A percentile compares a stretch with the other conserved stretches of the same genome.
Conservation (phyloP, 1,140 invertebrate genomes). For the Neodiprion pinetum region DNA sequence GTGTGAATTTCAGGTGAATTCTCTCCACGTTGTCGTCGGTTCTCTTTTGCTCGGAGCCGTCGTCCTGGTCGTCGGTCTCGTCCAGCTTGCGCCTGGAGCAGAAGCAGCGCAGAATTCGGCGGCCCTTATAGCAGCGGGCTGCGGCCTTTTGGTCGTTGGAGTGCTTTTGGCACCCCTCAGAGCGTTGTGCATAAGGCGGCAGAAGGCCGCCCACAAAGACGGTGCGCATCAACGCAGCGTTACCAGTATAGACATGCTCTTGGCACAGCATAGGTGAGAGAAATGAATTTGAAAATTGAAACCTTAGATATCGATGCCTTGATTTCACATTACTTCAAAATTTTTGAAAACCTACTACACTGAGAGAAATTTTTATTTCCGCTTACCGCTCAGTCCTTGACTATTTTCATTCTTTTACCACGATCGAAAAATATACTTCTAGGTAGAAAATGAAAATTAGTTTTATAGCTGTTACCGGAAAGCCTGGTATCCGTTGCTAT, state of each 20-base stretch:
- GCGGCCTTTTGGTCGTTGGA: slow-evolving; percentile 60
- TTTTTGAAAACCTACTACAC: too few relatives aligned
- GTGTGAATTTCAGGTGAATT: slow-evolving; percentile 65
- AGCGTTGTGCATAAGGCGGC: slow-evolving; percentile 52
- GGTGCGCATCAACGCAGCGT: slow-evolving; percentile 56
- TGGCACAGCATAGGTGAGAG: slow-evolving; percentile 52
- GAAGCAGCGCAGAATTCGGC: slow-evolving; percentile 77
- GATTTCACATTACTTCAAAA: too few relatives aligned
- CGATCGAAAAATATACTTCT: too few relatives aligned
- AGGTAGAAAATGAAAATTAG: too few relatives aligned
- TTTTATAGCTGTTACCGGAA: too few relatives aligned
- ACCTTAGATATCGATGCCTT: neutral
- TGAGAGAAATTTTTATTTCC: too few relatives aligned
- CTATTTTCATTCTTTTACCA: too few relatives aligned
- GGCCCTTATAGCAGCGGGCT: slow-evolving; percentile 71
- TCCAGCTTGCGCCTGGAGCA: slow-evolving; percentile 79
- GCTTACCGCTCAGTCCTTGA: too few relatives aligned
- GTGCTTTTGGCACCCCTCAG: slow-evolving; percentile 48
- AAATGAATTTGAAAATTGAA: neutral
- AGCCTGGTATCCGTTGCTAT: too few relatives aligned
- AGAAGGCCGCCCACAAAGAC: slow-evolving; percentile 50
- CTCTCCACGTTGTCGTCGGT: slow-evolving; percentile 77
- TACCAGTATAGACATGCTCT: slow-evolving; percentile 56
- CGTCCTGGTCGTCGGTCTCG: slow-evolving; percentile 78
- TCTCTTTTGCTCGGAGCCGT: slow-evolving; percentile 76